These are phyloP conservation scores for Camponotus fellah DNA, from an alignment of 2,888 invertebrate genomes.

Conservation along the genomic window DNA sequence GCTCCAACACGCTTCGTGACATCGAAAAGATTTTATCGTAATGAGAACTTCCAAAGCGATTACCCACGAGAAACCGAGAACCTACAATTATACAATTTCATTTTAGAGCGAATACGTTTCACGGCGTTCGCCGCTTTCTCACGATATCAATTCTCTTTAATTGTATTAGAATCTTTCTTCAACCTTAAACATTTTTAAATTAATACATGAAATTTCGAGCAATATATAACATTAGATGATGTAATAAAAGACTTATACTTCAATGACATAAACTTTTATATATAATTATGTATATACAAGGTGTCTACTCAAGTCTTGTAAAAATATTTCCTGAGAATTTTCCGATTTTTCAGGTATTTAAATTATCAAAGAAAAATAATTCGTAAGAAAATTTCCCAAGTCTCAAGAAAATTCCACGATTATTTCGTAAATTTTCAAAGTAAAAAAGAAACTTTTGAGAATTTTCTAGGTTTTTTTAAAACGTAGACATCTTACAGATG, in stretches of 20 bases:
- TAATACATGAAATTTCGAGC: not conserved
- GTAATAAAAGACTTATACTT: not conserved
- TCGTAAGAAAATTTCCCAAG: not conserved
- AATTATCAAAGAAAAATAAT: not conserved
- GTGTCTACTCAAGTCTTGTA: not conserved
- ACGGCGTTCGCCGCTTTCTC: not conserved
- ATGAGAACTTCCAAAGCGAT: constrained; percentile 50
- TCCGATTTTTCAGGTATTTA: not conserved
- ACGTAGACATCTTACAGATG: not conserved
- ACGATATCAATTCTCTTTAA: constrained; percentile 20
- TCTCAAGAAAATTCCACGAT: not conserved
- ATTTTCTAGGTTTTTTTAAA: no score
- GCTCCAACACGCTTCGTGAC: constrained; percentile 32
- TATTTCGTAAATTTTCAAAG: not conserved
- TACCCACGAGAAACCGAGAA: constrained; percentile 22
- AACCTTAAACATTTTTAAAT: not conserved
- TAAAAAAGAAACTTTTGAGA: not conserved
- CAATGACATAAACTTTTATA: not conserved
- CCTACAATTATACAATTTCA: constrained; percentile 36
- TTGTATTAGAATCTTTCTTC: not conserved
- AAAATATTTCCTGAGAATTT: not conserved
- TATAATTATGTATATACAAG: not conserved
- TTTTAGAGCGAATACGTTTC: constrained; percentile 34
- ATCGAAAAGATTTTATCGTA: constrained; percentile 51
- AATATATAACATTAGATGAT: not conserved